Conservation (phyloP, 1,140 invertebrate genomes). For the Nylanderia fulva region DNA sequence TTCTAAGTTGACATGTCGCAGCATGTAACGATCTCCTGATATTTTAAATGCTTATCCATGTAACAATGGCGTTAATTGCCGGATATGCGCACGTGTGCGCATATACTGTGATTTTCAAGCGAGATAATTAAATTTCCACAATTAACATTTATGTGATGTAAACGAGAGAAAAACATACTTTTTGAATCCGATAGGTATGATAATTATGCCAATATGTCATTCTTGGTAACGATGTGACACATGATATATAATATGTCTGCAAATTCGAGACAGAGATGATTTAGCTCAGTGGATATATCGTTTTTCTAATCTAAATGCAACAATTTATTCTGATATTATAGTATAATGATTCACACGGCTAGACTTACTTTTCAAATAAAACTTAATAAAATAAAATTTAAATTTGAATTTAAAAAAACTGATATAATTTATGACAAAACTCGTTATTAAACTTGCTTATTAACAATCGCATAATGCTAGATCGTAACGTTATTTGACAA, state of each 20-base stretch:
- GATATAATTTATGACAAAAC: neutral
- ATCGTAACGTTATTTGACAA: neutral
- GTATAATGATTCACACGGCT: too few species aligned
- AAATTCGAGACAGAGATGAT: conserved; percentile 16
- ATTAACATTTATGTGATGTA: neutral
- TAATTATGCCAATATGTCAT: conserved; percentile 2
- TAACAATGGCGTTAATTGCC: conserved; percentile 6
- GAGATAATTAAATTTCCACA: conserved; percentile 28
- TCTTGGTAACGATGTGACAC: conserved; percentile 15
- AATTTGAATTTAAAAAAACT: neutral
- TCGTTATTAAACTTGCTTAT: neutral
- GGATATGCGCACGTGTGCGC: neutral
- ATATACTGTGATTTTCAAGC: conserved; percentile 1
- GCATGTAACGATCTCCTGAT: conserved; percentile 34
- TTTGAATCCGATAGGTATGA: neutral
- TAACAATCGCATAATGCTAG: neutral
- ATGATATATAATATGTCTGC: conserved; percentile 19
- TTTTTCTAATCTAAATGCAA: neutral
- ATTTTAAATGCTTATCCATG: conserved; percentile 17
- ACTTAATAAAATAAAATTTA: neutral
- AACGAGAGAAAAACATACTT: neutral
- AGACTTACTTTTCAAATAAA: neutral
- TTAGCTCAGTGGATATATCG: neutral
- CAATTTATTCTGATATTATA: neutral
- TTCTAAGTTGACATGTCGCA: neutral